phyloP scores from a whole-genome alignment of 1,140 invertebrate species.

The Bradynema listronoti region DNA sequence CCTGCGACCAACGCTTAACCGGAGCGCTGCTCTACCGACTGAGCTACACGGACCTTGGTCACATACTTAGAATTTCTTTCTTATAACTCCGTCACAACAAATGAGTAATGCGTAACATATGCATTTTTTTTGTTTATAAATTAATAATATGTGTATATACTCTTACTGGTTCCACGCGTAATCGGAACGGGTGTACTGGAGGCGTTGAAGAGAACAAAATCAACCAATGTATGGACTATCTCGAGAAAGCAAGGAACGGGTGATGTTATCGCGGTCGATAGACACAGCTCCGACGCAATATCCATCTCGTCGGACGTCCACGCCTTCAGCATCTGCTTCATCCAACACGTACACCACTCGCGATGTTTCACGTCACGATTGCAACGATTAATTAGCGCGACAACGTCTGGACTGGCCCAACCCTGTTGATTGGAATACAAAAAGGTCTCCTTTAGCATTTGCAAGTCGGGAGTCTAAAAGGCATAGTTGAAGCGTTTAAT shows the following conservation, averaged over 20 bases:
- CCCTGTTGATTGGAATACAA: constrained; percentile 38
- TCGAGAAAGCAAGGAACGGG: constrained; percentile 28
- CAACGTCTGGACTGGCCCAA: constrained; percentile 42
- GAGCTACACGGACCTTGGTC: too few relatives aligned
- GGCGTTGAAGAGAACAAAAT: constrained; percentile 16
- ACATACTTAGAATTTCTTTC: too few relatives aligned
- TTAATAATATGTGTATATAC: too few relatives aligned
- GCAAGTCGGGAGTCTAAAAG: constrained; percentile 8
- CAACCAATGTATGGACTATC: constrained; percentile 25
- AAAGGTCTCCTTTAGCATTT: constrained; percentile 37
- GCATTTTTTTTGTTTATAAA: too few relatives aligned
- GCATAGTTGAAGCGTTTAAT: too few relatives aligned
- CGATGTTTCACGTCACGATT: constrained; percentile 24
- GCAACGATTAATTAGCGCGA: constrained; percentile 38
- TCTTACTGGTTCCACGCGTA: not conserved
- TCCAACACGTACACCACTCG: constrained; percentile 29
- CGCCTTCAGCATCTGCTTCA: constrained; percentile 33
- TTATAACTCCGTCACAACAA: too few relatives aligned
- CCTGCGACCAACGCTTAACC: too few relatives aligned
- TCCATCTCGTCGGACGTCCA: constrained; percentile 28
- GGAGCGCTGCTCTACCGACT: too few relatives aligned
- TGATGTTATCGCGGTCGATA: constrained; percentile 33
- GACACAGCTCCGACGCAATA: constrained; percentile 29
- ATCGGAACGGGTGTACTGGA: not conserved
- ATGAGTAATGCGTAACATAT: too few relatives aligned